A percentile compares a stretch with the other conserved stretches of the same genome.
phyloP scores from a whole-genome alignment of 2,888 invertebrate species.

The Aleiodes alternator region DNA sequence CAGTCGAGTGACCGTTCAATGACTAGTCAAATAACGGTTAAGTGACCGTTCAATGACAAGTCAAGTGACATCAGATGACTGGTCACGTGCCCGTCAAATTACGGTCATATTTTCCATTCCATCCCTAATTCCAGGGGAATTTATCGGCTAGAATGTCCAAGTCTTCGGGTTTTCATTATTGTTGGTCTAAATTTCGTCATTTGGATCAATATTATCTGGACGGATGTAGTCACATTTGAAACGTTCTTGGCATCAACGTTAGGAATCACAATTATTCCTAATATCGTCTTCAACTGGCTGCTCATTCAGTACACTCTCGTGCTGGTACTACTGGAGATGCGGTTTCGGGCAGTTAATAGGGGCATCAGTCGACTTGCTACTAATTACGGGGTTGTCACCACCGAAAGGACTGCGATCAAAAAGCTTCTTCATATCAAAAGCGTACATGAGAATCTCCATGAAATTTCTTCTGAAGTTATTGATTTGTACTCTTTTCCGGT shows the following conservation, averaged over 20 bases:
- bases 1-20: too few species aligned
- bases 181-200: background rate
- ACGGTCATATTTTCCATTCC: too few species aligned
- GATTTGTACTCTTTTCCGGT: slow-evolving; percentile 7
- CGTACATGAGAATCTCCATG: background rate
- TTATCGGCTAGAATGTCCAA: background rate
- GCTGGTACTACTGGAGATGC: background rate
- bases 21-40: too few species aligned
- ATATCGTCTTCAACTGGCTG: slow-evolving; percentile 16
- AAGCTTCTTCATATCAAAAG: background rate
- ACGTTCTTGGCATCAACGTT: background rate
- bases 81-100: too few species aligned
- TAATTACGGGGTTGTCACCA: background rate
- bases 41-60: too few species aligned
- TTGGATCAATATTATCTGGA: background rate
- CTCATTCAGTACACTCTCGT: background rate
- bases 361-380: background rate
- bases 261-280: background rate
- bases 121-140: background rate
- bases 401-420: background rate
- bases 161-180: background rate
- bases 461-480: background rate
- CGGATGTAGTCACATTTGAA: background rate
- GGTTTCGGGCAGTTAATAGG: background rate
- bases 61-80: too few species aligned